These are phyloP conservation scores for Drosophila lowei DNA, from an alignment of 1,140 invertebrate genomes.

Conservation along the genomic window DNA sequence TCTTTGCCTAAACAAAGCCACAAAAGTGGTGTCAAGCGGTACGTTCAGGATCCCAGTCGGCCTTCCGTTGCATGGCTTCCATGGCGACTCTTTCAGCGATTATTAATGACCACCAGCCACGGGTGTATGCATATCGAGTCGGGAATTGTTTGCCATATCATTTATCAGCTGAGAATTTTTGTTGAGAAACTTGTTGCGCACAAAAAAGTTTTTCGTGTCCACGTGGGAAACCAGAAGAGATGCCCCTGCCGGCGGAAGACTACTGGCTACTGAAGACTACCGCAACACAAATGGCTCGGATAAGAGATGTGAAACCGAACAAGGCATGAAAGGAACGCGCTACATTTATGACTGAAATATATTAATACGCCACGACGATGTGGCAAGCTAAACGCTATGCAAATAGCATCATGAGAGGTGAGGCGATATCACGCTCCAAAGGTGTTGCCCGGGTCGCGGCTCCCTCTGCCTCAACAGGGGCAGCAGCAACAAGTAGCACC, in stretches of 20 bases:
- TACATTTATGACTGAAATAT: conserved; percentile 44
- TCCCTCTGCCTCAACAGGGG: conserved; percentile 9
- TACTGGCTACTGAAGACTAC: conserved; percentile 63
- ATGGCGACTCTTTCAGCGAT: conserved; percentile 31
- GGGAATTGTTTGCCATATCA: conserved; percentile 66
- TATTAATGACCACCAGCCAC: conserved; percentile 66
- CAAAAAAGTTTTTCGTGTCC: conserved; percentile 82
- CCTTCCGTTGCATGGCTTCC: neutral
- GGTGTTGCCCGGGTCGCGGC: conserved; percentile 40
- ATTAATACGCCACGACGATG: conserved; percentile 51
- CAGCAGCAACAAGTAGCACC: conserved; percentile 65
- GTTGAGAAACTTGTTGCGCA: conserved; percentile 77
- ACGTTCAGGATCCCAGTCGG: conserved; percentile 2
- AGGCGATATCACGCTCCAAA: conserved; percentile 51
- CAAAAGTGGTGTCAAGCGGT: conserved; percentile 2
- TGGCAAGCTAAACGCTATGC: conserved; percentile 71
- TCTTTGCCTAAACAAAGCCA: conserved; percentile 14
- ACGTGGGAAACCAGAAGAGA: conserved; percentile 56
- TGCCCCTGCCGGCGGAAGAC: too few species aligned
- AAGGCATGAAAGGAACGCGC: conserved; percentile 69
- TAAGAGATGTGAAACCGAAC: conserved; percentile 69
- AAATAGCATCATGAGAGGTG: conserved; percentile 70
- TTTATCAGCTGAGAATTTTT: conserved; percentile 77
- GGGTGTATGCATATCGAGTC: conserved; percentile 73
- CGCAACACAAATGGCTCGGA: conserved; percentile 29